These are phyloP conservation scores for Campoletis sonorensis DNA, from an alignment of 1,140 invertebrate species.

Conservation along the genomic window DNA sequence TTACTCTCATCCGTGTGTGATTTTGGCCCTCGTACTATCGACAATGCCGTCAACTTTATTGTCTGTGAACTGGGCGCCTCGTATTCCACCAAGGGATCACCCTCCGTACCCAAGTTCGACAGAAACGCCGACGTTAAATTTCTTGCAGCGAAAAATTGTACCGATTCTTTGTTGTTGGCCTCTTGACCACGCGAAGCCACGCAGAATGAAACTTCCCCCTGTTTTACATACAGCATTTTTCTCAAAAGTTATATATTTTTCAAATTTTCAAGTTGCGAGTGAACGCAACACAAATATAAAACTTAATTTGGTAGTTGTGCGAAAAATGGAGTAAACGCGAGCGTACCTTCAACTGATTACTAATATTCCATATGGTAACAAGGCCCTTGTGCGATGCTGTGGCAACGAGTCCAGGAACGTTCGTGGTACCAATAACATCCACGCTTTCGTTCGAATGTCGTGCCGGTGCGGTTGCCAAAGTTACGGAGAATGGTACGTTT, in stretches of 20 bases:
- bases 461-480: conserved; percentile 92
- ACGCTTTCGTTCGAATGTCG: conserved; percentile 79
- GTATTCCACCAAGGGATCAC: conserved; percentile 67
- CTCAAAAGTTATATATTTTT: too few relatives aligned
- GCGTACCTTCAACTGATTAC: conserved; percentile 80
- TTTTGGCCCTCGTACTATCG: conserved; percentile 72
- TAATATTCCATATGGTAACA: conserved; percentile 85
- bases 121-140: conserved; percentile 66
- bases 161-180: conserved; percentile 69
- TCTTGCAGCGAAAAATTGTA: conserved; percentile 69
- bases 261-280: too few relatives aligned
- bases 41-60: conserved; percentile 75
- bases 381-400: conserved; percentile 79
- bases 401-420: conserved; percentile 78
- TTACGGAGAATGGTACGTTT: conserved; percentile 94
- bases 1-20: conserved; percentile 57
- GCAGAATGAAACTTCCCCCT: conserved; percentile 72
- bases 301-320: neutral
- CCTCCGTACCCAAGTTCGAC: conserved; percentile 64
- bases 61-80: conserved; percentile 63
- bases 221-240: too few relatives aligned
- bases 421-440: conserved; percentile 85
- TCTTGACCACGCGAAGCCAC: conserved; percentile 68
- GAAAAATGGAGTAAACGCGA: too few relatives aligned
- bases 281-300: too few relatives aligned